Conservation (phyloP, 2,113 vertebrate genomes). For the Pseudorasbora parva region DNA sequence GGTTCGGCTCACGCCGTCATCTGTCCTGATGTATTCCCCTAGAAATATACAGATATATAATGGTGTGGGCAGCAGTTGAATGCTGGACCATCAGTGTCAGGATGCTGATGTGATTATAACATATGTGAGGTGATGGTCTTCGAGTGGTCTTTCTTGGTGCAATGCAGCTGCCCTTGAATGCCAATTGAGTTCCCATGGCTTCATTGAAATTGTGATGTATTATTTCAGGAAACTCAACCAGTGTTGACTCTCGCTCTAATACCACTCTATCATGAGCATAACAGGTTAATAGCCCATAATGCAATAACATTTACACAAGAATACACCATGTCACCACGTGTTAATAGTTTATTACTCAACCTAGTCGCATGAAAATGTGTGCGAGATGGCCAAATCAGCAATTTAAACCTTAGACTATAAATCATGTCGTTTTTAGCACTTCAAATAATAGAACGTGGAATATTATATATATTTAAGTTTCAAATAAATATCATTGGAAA, state of each 20-base stretch:
- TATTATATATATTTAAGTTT: too few relatives aligned
- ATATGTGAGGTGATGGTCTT: slow-evolving; percentile 12
- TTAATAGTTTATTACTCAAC: not conserved
- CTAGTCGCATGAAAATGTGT: not conserved
- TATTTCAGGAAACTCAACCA: not conserved
- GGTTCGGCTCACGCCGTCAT: slow-evolving; percentile 48
- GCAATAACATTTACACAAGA: not conserved
- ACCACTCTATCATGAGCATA: not conserved
- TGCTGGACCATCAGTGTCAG: not conserved
- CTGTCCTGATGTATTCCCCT: slow-evolving; percentile 19
- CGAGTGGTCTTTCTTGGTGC: not conserved
- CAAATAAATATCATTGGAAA: too few relatives aligned
- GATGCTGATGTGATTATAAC: slow-evolving; percentile 19
- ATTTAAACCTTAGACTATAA: not conserved
- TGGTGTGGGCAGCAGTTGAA: not conserved
- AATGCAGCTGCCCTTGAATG: not conserved
- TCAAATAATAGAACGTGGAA: not conserved
- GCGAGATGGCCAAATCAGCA: not conserved
- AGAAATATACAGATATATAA: slow-evolving; percentile 21
- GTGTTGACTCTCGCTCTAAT: not conserved
- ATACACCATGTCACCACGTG: not conserved
- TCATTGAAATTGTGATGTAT: slow-evolving; percentile 2
- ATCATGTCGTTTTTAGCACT: not conserved
- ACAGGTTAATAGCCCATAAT: not conserved
- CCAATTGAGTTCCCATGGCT: not conserved